Conservation (phyloP, 2,797 vertebrate species). For the Brachymystax lenok region DNA sequence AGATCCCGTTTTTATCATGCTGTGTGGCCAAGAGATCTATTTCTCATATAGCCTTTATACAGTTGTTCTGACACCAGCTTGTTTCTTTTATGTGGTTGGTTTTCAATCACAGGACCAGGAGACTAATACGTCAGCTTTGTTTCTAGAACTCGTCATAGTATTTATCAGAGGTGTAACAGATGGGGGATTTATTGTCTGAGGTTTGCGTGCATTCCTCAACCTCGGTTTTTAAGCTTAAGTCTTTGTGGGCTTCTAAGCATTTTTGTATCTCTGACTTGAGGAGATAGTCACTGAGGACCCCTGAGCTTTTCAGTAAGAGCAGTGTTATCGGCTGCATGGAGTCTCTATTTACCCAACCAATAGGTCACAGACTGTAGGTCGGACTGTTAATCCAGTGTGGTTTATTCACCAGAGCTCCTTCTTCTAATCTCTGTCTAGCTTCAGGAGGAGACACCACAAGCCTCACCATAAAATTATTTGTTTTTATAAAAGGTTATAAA, state of each 20-base stretch:
- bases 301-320: constrained; percentile 11
- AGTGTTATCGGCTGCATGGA: too few relatives aligned
- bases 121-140: neutral
- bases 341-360: neutral
- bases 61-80: neutral
- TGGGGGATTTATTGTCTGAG: neutral
- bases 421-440: constrained; percentile 12
- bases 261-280: too few relatives aligned
- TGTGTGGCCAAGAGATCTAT: neutral
- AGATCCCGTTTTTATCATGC: neutral
- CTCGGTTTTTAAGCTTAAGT: neutral
- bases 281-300: constrained; percentile 2
- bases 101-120: neutral
- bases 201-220: neutral
- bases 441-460: neutral
- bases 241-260: too few relatives aligned
- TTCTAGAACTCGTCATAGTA: neutral
- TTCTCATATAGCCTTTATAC: neutral
- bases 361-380: constrained; percentile 17
- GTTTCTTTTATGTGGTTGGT: neutral
- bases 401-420: neutral
- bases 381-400: constrained; percentile 22
- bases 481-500: neutral
- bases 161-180: too few relatives aligned
- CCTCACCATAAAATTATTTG: neutral